phyloP scores from a whole-genome alignment of 2,113 vertebrate species.

The Taxidea taxus region DNA sequence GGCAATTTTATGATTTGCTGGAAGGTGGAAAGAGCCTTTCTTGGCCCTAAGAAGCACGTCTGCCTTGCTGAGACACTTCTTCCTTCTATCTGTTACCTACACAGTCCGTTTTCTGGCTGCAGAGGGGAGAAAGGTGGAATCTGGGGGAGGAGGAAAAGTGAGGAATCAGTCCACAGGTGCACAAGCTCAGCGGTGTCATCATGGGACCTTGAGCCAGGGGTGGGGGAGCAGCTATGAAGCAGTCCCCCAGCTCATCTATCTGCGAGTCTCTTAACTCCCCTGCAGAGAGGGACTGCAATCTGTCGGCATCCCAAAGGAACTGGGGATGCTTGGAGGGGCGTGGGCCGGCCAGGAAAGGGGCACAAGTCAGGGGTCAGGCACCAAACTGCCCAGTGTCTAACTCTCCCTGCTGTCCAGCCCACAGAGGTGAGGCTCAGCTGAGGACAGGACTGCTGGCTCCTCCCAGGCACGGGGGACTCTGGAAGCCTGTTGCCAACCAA shows the following conservation, averaged over 20 bases:
- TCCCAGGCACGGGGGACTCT: accelerated
- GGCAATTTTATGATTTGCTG: neutral
- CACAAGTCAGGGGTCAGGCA: accelerated
- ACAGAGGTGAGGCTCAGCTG: accelerated
- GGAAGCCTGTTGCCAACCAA: neutral
- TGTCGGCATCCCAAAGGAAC: neutral
- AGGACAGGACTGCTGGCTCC: neutral
- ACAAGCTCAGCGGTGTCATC: neutral
- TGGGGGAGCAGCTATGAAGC: neutral
- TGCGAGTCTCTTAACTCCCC: neutral
- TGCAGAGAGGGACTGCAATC: neutral
- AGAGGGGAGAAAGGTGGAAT: neutral
- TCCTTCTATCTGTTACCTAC: neutral
- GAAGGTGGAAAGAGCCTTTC: neutral
- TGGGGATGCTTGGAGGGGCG: accelerated
- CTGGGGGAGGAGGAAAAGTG: neutral
- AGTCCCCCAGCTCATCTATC: neutral
- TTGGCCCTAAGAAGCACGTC: neutral
- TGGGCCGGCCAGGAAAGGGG: neutral
- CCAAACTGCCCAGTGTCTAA: too few species aligned
- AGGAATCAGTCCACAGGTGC: neutral
- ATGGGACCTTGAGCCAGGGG: neutral
- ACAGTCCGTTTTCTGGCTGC: neutral
- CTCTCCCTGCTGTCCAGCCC: neutral
- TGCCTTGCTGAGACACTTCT: too few species aligned